Base-by-base conservation (phyloP, 2,888 invertebrate species). In the Drosophila atroscutellata region DNA sequence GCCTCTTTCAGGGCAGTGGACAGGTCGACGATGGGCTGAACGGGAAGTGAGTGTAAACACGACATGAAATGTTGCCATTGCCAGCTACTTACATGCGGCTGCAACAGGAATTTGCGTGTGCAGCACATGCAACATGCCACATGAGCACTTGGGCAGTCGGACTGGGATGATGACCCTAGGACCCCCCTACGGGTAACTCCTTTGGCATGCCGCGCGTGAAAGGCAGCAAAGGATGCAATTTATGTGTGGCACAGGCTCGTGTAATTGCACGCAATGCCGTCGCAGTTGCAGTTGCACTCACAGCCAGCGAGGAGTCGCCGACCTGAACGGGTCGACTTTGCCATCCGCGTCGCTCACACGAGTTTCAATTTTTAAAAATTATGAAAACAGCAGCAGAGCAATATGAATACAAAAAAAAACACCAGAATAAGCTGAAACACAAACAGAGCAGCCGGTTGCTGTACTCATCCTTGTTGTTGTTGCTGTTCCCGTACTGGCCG, bases 191-290 rank as follows among this genome's bases (percentile, higher is more conserved):
- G 61, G 54, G 45, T 54, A 79, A 77, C 91, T 90, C 89, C 89
- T 91, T 90, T 72, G 77, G 75, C 63, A 66, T 76, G 81, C 75
- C 68, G 73, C 80, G 77, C 79, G 69, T 55, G 57, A 76, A 76
- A 71, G 77, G 71, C 66, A 45, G 72, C 58, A 84, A 87, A 87
- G 90, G 86, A 86, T 85, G 84, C 67, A 84, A 91, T 92, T 90
- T 91, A 91, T 86, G 91, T 77, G 71, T 72, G 78, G 70, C 71
- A 75, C 71, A 88, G 86, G 76, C 70, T 77, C 86, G 80, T 83
- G 83, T 90, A 90, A 91, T 92, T 90, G 91, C 88, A 88, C 86
- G 86, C 85, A 90, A 86, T 86, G 89, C 81, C 76, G 77, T 73
- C 67, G 74, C 51, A 37, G 37, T 47, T 50, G 68, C 73, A 60